Evolutionary conservation across 2,797 vertebrate genomes (phyloP).

Genomic region (Muraenolepis orangiensis): DNA sequence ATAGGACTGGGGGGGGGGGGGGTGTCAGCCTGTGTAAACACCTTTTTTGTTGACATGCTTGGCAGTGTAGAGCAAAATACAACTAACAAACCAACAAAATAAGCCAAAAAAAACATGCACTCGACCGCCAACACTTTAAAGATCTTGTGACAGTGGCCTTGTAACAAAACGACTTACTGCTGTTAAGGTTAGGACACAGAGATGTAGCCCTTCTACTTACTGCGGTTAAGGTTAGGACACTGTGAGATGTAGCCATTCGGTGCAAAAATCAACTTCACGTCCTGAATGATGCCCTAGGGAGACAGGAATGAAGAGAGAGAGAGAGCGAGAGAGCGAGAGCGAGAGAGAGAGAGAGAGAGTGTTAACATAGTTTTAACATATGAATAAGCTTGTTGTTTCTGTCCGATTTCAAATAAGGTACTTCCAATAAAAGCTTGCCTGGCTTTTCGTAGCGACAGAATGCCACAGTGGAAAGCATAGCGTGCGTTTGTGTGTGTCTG

Average conservation of each 20-base stretch:
- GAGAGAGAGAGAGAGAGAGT: neutral
- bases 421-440: neutral
- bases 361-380: neutral
- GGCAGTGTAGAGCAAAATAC: too few species aligned
- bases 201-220: slow-evolving; percentile 75
- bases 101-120: too few species aligned
- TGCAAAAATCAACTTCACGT: slow-evolving; percentile 88
- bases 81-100: too few species aligned
- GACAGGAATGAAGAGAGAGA: slow-evolving; percentile 7
- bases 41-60: too few species aligned
- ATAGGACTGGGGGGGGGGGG: too few species aligned
- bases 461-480: too few species aligned
- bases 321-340: too few species aligned
- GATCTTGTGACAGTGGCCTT: neutral
- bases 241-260: slow-evolving; percentile 91
- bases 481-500: too few species aligned
- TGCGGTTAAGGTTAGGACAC: slow-evolving; percentile 96
- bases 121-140: neutral
- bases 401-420: neutral
- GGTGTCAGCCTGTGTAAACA: too few species aligned
- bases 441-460: too few species aligned
- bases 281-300: slow-evolving; percentile 87
- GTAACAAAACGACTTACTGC: too few species aligned
- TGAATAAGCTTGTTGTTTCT: neutral
- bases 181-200: too few species aligned